These are phyloP conservation scores for Lacanobia oleracea DNA, from an alignment of 2,888 invertebrate species.

Conservation along the genomic window DNA sequence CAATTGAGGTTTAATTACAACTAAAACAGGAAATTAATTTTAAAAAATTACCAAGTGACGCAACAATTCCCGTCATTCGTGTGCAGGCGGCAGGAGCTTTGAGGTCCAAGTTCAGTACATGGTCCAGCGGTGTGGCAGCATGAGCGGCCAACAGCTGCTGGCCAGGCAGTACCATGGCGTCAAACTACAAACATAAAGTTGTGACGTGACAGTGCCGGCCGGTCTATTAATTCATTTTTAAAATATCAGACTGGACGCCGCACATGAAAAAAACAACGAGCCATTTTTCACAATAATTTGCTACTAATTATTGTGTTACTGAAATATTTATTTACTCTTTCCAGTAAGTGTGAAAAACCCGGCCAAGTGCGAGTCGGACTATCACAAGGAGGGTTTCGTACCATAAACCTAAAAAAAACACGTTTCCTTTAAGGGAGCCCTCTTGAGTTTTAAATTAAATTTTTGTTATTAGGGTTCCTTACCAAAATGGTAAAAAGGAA, in stretches of 20 bases:
- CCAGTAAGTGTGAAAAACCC: neutral
- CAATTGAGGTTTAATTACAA: neutral
- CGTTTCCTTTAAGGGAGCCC: too few species aligned
- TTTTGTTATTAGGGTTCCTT: too few species aligned
- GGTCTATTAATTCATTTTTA: too few species aligned
- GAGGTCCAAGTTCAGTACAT: conserved; percentile 85
- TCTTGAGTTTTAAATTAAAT: too few species aligned
- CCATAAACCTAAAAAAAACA: too few species aligned
- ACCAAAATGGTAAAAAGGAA: too few species aligned
- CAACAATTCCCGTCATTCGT: conserved; percentile 90
- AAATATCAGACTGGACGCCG: too few species aligned
- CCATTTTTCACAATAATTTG: too few species aligned
- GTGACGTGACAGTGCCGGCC: neutral
- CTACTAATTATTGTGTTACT: neutral
- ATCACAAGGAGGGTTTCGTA: too few species aligned
- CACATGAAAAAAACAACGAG: neutral
- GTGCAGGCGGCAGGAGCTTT: conserved; percentile 85
- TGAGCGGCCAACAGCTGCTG: conserved; percentile 87
- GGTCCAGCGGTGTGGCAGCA: conserved; percentile 86
- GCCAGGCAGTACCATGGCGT: conserved; percentile 86
- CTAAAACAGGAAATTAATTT: neutral
- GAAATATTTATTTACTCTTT: neutral
- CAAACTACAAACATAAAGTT: conserved; percentile 73
- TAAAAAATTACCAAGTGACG: conserved; percentile 85
- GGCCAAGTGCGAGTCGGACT: too few species aligned